Evolutionary conservation across 2,113 vertebrate genomes (phyloP).

Genomic region (Noturus placidus): DNA sequence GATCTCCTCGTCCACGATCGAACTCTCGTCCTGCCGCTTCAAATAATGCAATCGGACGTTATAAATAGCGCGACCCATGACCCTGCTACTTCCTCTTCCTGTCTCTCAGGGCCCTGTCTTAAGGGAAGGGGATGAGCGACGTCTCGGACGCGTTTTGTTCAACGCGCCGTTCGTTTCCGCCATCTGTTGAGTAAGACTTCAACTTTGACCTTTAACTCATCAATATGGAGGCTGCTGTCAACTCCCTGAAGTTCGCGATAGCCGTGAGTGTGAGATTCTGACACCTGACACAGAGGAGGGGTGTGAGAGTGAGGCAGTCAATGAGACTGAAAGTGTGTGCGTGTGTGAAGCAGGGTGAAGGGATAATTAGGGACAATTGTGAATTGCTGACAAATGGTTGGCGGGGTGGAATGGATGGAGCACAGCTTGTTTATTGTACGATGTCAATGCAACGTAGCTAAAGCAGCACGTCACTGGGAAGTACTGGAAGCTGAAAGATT

Average conservation of each 20-base stretch:
- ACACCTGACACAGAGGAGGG: slow-evolving; percentile 38
- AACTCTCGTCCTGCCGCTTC: slow-evolving; percentile 57
- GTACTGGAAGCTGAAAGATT: background rate
- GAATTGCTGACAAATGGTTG: background rate
- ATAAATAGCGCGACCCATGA: slow-evolving; percentile 53
- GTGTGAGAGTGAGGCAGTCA: background rate
- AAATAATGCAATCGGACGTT: slow-evolving; percentile 57
- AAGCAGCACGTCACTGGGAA: background rate
- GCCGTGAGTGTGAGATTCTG: slow-evolving; percentile 25
- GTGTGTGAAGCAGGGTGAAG: slow-evolving; percentile 9
- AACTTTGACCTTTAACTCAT: slow-evolving; percentile 68
- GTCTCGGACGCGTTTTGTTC: slow-evolving; percentile 66
- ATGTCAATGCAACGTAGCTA: too few relatives aligned
- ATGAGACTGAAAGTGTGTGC: background rate
- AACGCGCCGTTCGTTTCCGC: slow-evolving; percentile 64
- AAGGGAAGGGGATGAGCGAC: slow-evolving; percentile 60
- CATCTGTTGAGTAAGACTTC: slow-evolving; percentile 62
- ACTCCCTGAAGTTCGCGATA: slow-evolving; percentile 52
- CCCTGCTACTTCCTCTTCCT: slow-evolving; percentile 66
- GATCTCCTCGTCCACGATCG: slow-evolving; percentile 37
- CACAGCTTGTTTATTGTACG: background rate
- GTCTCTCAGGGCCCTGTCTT: slow-evolving; percentile 57
- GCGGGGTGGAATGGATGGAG: background rate
- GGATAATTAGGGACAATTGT: slow-evolving; percentile 19
- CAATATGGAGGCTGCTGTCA: slow-evolving; percentile 65